Evolutionary conservation across 2,888 invertebrate species (phyloP).

Genomic region (Tricholauxania praeusta): DNA sequence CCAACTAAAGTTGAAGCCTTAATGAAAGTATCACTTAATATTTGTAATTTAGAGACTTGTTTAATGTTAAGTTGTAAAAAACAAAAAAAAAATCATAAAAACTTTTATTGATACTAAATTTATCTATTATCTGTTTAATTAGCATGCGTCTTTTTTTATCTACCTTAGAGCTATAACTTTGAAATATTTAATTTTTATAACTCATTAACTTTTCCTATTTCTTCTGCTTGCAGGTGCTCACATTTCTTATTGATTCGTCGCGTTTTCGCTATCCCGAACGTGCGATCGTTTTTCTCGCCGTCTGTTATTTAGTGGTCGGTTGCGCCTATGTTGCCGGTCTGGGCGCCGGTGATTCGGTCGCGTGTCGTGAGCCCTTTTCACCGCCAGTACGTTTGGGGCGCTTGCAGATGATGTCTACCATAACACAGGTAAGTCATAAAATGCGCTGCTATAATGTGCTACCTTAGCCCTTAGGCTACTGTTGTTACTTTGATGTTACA

Average conservation of each 20-base stretch:
- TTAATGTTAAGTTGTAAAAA: too few relatives aligned
- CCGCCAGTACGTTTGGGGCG: conserved; percentile 78
- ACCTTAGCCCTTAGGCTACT: conserved; percentile 22
- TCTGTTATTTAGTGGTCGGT: conserved; percentile 96
- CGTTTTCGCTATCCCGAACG: conserved; percentile 98
- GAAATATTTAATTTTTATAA: neutral
- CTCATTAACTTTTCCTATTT: conserved; percentile 28
- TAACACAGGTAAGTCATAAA: conserved; percentile 80
- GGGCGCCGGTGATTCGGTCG: conserved; percentile 83
- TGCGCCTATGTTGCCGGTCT: conserved; percentile 91
- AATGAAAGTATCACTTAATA: too few relatives aligned
- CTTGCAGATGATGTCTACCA: conserved; percentile 82
- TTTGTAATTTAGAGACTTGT: too few relatives aligned
- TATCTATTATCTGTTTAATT: too few relatives aligned
- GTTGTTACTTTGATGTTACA: neutral
- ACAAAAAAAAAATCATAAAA: too few relatives aligned
- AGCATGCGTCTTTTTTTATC: too few relatives aligned
- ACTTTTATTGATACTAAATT: too few relatives aligned
- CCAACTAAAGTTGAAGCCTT: too few relatives aligned
- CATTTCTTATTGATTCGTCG: conserved; percentile 94
- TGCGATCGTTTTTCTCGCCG: conserved; percentile 95
- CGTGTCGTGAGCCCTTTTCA: conserved; percentile 85
- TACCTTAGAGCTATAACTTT: too few relatives aligned
- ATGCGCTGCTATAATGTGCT: neutral
- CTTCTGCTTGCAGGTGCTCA: conserved; percentile 73